Percentiles rank a stretch among this genome's conserved stretches.
These are phyloP conservation scores for Aporophyla lueneburgensis DNA, from an alignment of 2,888 invertebrate species.

Conservation along the genomic window DNA sequence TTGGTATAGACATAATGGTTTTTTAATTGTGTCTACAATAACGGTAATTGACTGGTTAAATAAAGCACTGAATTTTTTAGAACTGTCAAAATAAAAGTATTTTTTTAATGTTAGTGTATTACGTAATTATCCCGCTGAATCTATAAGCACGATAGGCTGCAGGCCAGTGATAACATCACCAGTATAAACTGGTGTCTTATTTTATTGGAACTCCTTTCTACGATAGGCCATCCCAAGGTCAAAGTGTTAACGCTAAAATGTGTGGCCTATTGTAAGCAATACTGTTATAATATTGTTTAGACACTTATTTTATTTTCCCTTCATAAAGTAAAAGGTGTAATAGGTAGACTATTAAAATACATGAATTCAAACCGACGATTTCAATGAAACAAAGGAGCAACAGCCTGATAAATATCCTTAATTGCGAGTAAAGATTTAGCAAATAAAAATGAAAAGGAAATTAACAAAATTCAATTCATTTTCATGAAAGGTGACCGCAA, in stretches of 20 bases:
- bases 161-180: neutral
- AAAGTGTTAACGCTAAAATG: no score
- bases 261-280: no score
- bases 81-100: no score
- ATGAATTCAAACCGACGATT: neutral
- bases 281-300: neutral
- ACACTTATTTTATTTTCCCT: rapidly evolving
- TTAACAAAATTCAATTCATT: neutral
- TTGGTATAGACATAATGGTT: no score
- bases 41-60: no score
- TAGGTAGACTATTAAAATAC: neutral
- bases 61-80: no score
- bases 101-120: no score
- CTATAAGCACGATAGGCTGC: neutral
- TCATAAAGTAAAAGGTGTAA: neutral
- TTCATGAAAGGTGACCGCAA: neutral
- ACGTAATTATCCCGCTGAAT: neutral
- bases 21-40: no score
- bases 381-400: neutral
- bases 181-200: neutral
- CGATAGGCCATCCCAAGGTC: neutral
- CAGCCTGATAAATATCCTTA: no score
- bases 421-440: neutral
- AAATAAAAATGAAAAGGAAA: neutral
- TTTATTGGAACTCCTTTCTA: neutral